A percentile compares a stretch with the other conserved stretches of the same genome.
phyloP scores from a whole-genome alignment of 2,113 vertebrate species.

The Perca fluviatilis region DNA sequence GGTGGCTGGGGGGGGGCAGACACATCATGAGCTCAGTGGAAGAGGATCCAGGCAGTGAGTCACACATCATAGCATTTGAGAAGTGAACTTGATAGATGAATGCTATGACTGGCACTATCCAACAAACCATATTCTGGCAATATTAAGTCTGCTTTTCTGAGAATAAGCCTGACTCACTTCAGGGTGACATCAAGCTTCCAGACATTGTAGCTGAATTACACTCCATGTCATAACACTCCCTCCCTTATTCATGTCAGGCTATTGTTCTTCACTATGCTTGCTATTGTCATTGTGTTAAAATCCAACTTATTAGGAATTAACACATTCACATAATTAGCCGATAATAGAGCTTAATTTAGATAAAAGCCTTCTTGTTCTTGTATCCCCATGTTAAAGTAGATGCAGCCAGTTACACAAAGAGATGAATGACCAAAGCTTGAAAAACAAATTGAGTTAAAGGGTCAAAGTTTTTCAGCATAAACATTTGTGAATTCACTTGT shows the following conservation, averaged over 20 bases:
- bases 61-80: constrained; percentile 15
- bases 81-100: constrained; percentile 20
- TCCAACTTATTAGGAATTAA: background rate
- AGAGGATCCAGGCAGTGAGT: constrained; percentile 45
- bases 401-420: background rate
- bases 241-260: background rate
- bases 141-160: constrained; percentile 15
- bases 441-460: background rate
- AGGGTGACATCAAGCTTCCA: background rate
- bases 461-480: background rate
- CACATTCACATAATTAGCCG: background rate
- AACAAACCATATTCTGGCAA: constrained; percentile 29
- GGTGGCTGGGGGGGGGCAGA: background rate
- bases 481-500: background rate
- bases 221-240: background rate
- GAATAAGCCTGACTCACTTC: constrained; percentile 45
- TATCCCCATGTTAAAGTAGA: background rate
- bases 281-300: background rate
- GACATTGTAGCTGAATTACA: background rate
- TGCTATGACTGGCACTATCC: constrained; percentile 22
- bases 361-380: background rate
- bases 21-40: constrained; percentile 27
- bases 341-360: background rate
- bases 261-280: background rate
- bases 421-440: background rate